phyloP scores from a whole-genome alignment of 2,797 vertebrate genomes.

The Pempheris klunzingeri region DNA sequence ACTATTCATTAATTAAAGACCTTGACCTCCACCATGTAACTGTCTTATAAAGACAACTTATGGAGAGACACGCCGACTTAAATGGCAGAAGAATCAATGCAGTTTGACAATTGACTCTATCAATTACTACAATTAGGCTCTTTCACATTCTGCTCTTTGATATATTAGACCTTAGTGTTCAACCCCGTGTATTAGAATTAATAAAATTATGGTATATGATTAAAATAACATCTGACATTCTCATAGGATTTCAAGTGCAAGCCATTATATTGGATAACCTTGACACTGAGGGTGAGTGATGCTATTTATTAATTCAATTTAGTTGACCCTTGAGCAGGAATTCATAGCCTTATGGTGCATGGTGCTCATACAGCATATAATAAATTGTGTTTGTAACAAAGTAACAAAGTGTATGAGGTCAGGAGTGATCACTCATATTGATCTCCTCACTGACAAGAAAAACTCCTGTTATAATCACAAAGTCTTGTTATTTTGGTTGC shows the following conservation, averaged over 20 bases:
- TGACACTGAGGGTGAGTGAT: not conserved
- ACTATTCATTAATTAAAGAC: slow-evolving; percentile 66
- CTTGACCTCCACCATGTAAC: slow-evolving; percentile 62
- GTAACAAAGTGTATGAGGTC: not conserved
- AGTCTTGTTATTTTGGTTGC: slow-evolving; percentile 12
- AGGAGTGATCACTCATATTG: not conserved
- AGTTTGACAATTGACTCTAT: slow-evolving; percentile 55
- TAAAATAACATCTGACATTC: slow-evolving; percentile 2
- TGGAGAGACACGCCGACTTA: slow-evolving; percentile 43
- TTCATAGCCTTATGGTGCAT: too few relatives aligned
- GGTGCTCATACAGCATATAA: not conserved
- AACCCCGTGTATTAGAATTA: not conserved
- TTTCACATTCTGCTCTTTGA: slow-evolving; percentile 26
- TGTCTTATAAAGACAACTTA: slow-evolving; percentile 59
- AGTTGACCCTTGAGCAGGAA: not conserved
- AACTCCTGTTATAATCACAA: not conserved
- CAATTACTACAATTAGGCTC: slow-evolving; percentile 57
- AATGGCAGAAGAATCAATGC: slow-evolving; percentile 41
- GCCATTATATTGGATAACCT: not conserved
- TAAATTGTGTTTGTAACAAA: not conserved
- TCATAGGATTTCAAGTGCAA: not conserved
- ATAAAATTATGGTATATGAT: not conserved
- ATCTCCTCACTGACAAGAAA: not conserved
- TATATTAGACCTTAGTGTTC: slow-evolving; percentile 21
- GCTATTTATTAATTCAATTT: slow-evolving; percentile 27